Evolutionary conservation across 2,888 invertebrate species (phyloP).

Genomic region (Eupithecia pulchellata): DNA sequence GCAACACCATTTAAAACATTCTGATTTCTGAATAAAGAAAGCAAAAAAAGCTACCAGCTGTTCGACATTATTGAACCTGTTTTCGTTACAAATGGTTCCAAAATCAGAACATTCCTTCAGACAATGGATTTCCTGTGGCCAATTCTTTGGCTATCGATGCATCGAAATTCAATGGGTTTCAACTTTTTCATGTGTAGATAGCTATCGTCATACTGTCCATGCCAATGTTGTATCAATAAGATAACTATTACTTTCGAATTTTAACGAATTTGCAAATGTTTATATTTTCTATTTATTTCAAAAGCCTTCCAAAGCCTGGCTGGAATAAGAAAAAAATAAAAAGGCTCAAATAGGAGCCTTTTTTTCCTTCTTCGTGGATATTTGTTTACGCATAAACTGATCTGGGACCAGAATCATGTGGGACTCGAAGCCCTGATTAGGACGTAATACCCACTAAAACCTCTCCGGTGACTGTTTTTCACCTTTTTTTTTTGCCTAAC

Average conservation of each 20-base stretch:
- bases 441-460: no score
- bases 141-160: slow-evolving; percentile 37
- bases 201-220: not conserved
- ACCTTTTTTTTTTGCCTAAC: no score
- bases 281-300: not conserved
- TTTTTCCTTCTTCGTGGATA: no score
- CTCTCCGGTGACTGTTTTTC: no score
- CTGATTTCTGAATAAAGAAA: no score
- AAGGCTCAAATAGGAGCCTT: no score
- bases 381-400: no score
- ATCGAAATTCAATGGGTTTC: slow-evolving; percentile 29
- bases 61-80: slow-evolving; percentile 1
- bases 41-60: not conserved
- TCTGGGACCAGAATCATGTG: no score
- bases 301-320: no score
- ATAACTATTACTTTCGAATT: not conserved
- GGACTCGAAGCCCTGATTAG: no score
- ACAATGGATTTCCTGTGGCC: slow-evolving; percentile 55
- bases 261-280: not conserved
- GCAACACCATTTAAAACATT: not conserved
- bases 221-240: not conserved
- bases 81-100: slow-evolving; percentile 22
- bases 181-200: not conserved
- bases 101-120: slow-evolving; percentile 57
- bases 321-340: no score